Evolutionary conservation across 2,797 vertebrate genomes (phyloP), one percentile per base, ranked within the genome.

Genomic region (Phrynocephalus guinanensis): DNA sequence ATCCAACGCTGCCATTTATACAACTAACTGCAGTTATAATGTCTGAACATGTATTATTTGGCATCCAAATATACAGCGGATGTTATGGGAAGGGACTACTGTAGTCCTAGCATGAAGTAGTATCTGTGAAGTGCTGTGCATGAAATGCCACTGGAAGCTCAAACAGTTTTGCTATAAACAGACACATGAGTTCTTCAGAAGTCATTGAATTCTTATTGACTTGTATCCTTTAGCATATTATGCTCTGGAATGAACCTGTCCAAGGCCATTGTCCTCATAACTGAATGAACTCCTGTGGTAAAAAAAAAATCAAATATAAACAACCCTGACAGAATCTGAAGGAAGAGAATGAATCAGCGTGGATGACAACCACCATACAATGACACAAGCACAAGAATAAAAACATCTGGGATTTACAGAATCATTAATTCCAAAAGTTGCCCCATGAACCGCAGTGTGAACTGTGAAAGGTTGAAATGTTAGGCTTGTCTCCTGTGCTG

Each of bases 201-300:
- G 52, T 75, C 22, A 30, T 33, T 84, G 71, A n/a, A 38, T 84
- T 88, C 33, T 68, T 24, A 68, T 2, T 84, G 30, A 1, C 52
- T 63, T 22, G 28, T 24, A 26, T 3, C 22, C 70, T 38, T 82
- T 75, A 66, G 56, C 52, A 81, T 67, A 30, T 67, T 76, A 50
- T 82, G 67, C 71, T 82, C 63, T 50, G 13, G 38, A 82, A 87
- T 63, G 67, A 44, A 33, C 67, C 70, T 26, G 56, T 38, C 24
- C 28, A 68, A 13, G 26, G 67, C 26, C 3, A 52, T 15, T 16
- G 82, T 26, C 87, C 82, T 48, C 26, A 16, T 84, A 84, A 63
- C 67, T 84, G 83, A 70, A 87, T 56, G 13, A 89, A 50, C 26
- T 56, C 56, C 48, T 83, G 67, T n/a, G 33, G 24, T 66, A 70